phyloP scores from a whole-genome alignment of 2,113 vertebrate species.

The Aspiorhynchus laticeps region DNA sequence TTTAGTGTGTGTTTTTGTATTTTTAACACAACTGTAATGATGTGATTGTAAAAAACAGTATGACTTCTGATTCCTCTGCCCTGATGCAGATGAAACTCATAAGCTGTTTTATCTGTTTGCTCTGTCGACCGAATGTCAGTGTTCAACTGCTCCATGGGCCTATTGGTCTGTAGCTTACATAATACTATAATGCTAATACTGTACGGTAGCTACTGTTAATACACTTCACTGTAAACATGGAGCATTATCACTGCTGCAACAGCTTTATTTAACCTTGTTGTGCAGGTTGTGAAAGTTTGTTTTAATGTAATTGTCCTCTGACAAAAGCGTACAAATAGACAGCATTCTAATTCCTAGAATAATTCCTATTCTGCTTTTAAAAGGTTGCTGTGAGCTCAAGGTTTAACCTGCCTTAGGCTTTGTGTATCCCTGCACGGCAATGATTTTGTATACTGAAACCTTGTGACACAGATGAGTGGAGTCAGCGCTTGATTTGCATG shows the following conservation, averaged over 20 bases:
- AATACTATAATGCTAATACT: slow-evolving; percentile 22
- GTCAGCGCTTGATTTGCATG: neutral
- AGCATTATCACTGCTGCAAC: neutral
- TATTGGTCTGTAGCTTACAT: slow-evolving; percentile 24
- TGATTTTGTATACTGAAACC: neutral
- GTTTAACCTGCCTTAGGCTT: neutral
- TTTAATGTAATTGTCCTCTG: neutral
- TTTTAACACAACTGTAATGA: slow-evolving; percentile 5
- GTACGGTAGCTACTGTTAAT: slow-evolving; percentile 18
- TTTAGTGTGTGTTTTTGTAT: neutral
- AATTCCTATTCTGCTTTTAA: neutral
- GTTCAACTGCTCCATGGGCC: neutral
- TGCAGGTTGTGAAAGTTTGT: neutral
- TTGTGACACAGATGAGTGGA: neutral
- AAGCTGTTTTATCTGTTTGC: slow-evolving; percentile 40
- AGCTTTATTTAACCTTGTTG: neutral
- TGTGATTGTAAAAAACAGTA: neutral
- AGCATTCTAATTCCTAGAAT: neutral
- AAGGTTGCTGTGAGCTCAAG: neutral
- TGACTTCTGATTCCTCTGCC: slow-evolving; percentile 14
- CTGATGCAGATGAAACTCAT: slow-evolving; percentile 21
- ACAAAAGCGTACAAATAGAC: neutral
- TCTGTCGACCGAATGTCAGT: slow-evolving; percentile 5
- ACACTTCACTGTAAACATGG: slow-evolving; percentile 11
- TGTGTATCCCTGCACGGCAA: neutral